Base-by-base conservation (phyloP, 2,797 vertebrate species). In the Enteromius afrohamiltoni region DNA sequence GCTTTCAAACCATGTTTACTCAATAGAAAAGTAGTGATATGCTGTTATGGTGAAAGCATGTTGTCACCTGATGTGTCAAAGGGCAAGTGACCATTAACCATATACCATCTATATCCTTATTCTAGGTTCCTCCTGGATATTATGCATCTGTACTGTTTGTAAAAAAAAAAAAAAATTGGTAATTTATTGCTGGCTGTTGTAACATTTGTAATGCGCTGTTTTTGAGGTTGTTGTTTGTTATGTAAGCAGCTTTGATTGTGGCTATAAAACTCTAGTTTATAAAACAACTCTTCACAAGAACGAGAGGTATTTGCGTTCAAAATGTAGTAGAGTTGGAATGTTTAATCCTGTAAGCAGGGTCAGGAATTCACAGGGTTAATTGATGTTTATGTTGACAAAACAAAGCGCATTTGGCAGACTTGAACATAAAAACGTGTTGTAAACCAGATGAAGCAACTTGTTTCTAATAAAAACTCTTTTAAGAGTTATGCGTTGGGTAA, bases 331-430 rank as follows among this genome's bases (percentile, higher is more conserved):
- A 49, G 82, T 82, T 78, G 86, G 83, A 81, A 87, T 81, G 79
- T 34, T 67, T 83, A 87, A 87, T 86, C 87, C 79, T 62, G 68
- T 87, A 85, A 87, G 70, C 78, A 55, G 65, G 82, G 70, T 81
- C 42, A 79, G 79, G 86, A 82, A 82, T 84, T 83, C 76, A 87
- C 76, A 83, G 86, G 85, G 86, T 88, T 86, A 87, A 86, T 83
- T 62, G 70, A 69, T 79, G 77, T 83, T 85, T 78, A 80, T 85
- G 68, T 79, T 83, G 73, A 84, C 55, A 82, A 45, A 67, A 31
- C 64, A 69, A 83, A 51, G 23, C 31, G 10, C 67, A 86, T 86
- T 85, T 82, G 78, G 31, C 78, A 83, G 64, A 80, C 37, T 85
- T 77, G 34, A 68, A 76, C 26, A 71, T 62, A 42, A 85, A 40